These are phyloP conservation scores for Porites divaricata DNA, from an alignment of 92 coral and sea anemone species.

Conservation along the genomic window DNA sequence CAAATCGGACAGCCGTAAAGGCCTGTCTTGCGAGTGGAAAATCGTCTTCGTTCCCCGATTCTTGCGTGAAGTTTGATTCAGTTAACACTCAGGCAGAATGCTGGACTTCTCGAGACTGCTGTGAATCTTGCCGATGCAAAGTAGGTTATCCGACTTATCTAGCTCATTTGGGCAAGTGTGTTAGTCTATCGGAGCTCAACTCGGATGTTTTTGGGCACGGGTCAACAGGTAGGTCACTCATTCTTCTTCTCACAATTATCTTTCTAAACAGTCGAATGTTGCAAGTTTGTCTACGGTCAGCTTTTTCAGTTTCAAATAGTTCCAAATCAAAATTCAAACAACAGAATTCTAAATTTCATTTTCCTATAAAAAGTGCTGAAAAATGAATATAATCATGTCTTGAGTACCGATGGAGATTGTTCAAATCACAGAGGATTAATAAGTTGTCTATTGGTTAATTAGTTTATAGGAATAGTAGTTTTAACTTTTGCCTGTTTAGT, in stretches of 20 bases:
- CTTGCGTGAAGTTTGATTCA: conserved; percentile 11
- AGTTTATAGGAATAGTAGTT: too few species aligned
- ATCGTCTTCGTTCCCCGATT: not conserved
- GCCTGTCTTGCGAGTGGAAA: conserved; percentile 1
- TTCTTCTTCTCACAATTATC: not conserved
- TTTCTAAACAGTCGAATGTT: not conserved
- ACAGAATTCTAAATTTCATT: too few species aligned
- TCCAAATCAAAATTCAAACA: too few species aligned
- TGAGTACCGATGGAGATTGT: too few species aligned
- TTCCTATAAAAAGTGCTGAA: too few species aligned
- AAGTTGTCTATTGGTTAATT: too few species aligned
- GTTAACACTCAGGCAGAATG: conserved; percentile 9
- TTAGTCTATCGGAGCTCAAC: conserved; percentile 25
- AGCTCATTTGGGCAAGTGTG: conserved; percentile 25
- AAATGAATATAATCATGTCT: too few species aligned
- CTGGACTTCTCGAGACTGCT: not conserved
- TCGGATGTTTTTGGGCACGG: conserved; percentile 34
- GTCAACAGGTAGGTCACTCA: conserved; percentile 38
- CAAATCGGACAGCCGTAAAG: conserved; percentile 18
- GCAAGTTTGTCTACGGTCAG: too few species aligned
- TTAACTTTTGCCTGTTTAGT: too few species aligned
- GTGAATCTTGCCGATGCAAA: conserved; percentile 4
- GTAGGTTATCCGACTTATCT: conserved; percentile 8
- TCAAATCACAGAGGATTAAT: too few species aligned
- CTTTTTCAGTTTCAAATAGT: too few species aligned